phyloP scores from a whole-genome alignment of 2,888 invertebrate species.

The Caenorhabditis uteleia region DNA sequence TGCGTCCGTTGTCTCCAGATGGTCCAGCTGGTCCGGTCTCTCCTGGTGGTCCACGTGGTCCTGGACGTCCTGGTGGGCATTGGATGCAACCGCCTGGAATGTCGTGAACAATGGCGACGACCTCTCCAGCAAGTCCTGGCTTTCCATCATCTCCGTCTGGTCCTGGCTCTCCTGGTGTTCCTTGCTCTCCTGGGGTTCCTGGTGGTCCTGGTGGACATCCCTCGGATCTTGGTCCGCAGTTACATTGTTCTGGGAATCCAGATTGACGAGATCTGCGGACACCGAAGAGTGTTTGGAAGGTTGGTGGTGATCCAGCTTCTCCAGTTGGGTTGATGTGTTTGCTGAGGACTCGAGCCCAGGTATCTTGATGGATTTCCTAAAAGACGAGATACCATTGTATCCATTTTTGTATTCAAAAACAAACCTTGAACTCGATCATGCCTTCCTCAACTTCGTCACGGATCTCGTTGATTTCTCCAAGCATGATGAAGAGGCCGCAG shows the following conservation, averaged over 20 bases:
- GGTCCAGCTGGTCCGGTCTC: constrained; percentile 45
- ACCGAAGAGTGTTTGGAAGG: constrained; percentile 53
- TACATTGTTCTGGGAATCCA: constrained; percentile 48
- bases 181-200: constrained; percentile 54
- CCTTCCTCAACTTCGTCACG: constrained; percentile 47
- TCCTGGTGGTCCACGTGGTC: constrained; percentile 47
- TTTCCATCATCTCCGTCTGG: constrained; percentile 52
- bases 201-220: constrained; percentile 61
- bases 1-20: constrained; percentile 43
- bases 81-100: constrained; percentile 58
- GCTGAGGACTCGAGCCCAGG: constrained; percentile 50
- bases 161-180: constrained; percentile 50
- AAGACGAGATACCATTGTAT: background rate
- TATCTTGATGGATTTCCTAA: constrained; percentile 50
- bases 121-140: constrained; percentile 53
- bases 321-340: constrained; percentile 54
- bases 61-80: constrained; percentile 49
- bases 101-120: constrained; percentile 55
- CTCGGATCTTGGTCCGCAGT: constrained; percentile 53
- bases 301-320: constrained; percentile 41
- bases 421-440: constrained; percentile 52
- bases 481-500: constrained; percentile 39
- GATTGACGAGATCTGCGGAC: constrained; percentile 47
- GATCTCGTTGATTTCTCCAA: constrained; percentile 45
- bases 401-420: constrained; percentile 3